A percentile compares a stretch with the other conserved stretches of the same genome.
phyloP scores from a whole-genome alignment of 2,113 vertebrate genomes.

The Chionis minor region DNA sequence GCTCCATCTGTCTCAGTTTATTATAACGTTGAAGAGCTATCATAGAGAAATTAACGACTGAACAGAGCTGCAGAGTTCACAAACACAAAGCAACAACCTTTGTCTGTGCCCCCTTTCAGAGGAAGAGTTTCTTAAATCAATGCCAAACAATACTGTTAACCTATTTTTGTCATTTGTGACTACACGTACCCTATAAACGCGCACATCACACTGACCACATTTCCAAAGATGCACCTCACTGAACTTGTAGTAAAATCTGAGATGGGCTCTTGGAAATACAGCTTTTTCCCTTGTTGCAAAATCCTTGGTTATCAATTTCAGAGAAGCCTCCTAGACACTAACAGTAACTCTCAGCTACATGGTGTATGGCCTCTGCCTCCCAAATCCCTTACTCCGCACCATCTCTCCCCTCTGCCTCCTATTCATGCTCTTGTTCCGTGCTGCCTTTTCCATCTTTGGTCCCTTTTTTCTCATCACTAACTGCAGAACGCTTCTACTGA shows the following conservation, averaged over 20 bases:
- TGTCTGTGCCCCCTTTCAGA: background rate
- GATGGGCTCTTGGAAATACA: background rate
- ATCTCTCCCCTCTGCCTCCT: background rate
- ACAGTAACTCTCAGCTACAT: background rate
- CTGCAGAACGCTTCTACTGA: background rate
- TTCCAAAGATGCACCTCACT: background rate
- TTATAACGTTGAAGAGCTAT: background rate
- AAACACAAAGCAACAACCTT: background rate
- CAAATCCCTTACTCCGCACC: background rate
- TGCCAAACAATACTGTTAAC: background rate
- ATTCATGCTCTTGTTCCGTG: background rate
- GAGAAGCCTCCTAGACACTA: background rate
- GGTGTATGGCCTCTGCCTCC: background rate
- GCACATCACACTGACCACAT: background rate
- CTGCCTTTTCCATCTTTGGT: background rate
- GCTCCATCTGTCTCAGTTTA: slow-evolving; percentile 38
- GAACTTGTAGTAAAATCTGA: background rate
- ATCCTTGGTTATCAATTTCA: background rate
- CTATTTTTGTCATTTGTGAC: background rate
- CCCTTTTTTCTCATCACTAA: background rate
- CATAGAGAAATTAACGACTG: slow-evolving; percentile 4
- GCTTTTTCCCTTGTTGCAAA: background rate
- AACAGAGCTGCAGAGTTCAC: slow-evolving; percentile 1
- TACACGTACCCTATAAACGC: background rate
- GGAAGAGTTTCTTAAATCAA: background rate